Conservation (phyloP, 2,888 invertebrate genomes). For the Cephus spinipes region DNA sequence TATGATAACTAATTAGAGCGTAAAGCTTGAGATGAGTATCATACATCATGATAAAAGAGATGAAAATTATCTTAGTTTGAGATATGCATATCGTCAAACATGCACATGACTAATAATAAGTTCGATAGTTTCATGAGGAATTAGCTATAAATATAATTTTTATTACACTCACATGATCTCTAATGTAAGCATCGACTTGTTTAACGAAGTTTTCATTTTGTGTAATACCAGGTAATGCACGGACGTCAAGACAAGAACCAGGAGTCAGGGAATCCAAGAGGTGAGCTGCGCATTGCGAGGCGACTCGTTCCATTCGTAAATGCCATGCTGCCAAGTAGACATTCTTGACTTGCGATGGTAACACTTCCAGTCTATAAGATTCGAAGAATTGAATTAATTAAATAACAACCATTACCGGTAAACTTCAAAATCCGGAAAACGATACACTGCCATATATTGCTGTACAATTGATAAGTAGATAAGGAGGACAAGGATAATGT, state of each 20-base stretch:
- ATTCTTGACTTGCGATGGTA: conserved; percentile 73
- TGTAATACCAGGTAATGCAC: conserved; percentile 71
- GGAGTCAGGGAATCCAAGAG: conserved; percentile 67
- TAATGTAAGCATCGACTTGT: conserved; percentile 78
- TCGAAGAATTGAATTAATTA: conserved; percentile 3
- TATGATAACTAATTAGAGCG: too few relatives aligned
- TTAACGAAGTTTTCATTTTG: conserved; percentile 70
- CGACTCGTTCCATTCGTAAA: conserved; percentile 81
- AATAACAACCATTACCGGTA: neutral
- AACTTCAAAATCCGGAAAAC: conserved; percentile 12
- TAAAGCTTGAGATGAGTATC: too few relatives aligned
- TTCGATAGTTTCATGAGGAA: neutral
- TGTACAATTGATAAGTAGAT: neutral
- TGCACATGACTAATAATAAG: neutral
- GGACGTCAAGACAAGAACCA: conserved; percentile 72
- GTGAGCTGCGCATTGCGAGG: conserved; percentile 78
- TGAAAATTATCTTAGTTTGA: neutral
- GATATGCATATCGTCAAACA: neutral
- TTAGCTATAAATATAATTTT: neutral
- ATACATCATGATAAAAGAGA: too few relatives aligned
- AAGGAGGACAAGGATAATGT: neutral
- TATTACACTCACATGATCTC: conserved; percentile 71
- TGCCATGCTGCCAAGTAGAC: conserved; percentile 85
- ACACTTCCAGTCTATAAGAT: conserved; percentile 39
- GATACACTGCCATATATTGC: neutral